Conservation (phyloP, 2,113 vertebrate species). For the Scolopax mira region DNA sequence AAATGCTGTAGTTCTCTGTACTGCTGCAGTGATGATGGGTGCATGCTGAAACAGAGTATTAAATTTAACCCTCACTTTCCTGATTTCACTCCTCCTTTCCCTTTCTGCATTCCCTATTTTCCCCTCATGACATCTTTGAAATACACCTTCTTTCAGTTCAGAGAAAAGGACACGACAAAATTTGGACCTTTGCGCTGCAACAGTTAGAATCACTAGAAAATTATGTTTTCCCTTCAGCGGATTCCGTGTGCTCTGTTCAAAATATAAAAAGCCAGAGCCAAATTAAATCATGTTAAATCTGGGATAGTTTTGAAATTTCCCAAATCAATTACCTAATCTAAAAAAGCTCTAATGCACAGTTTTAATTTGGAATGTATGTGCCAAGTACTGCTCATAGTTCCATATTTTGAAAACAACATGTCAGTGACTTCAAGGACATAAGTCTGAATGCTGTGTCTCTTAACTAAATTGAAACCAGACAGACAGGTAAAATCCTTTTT, state of each 20-base stretch:
- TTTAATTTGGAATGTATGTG: conserved; percentile 29
- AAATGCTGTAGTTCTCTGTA: background rate
- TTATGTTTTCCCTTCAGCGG: conserved; percentile 2
- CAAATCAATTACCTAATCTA: conserved; percentile 43
- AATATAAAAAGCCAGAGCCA: conserved; percentile 40
- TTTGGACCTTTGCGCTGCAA: background rate
- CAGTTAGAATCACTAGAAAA: background rate
- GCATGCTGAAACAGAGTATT: background rate
- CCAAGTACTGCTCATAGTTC: conserved; percentile 16
- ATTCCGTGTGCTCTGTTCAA: conserved; percentile 27
- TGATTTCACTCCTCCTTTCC: background rate
- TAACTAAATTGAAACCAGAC: conserved; percentile 34
- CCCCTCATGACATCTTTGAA: background rate
- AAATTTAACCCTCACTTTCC: background rate
- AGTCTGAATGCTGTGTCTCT: background rate
- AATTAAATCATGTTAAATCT: conserved; percentile 51
- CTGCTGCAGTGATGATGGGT: background rate
- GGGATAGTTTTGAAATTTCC: conserved; percentile 49
- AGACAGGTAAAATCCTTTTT: background rate
- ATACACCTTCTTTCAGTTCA: background rate
- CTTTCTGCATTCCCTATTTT: background rate
- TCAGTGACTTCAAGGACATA: background rate
- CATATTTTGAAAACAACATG: conserved; percentile 9
- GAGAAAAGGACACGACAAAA: background rate
- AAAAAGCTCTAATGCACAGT: background rate